Evolutionary conservation across 2,113 vertebrate species (phyloP).

Genomic region (Lampris megalopsis): DNA sequence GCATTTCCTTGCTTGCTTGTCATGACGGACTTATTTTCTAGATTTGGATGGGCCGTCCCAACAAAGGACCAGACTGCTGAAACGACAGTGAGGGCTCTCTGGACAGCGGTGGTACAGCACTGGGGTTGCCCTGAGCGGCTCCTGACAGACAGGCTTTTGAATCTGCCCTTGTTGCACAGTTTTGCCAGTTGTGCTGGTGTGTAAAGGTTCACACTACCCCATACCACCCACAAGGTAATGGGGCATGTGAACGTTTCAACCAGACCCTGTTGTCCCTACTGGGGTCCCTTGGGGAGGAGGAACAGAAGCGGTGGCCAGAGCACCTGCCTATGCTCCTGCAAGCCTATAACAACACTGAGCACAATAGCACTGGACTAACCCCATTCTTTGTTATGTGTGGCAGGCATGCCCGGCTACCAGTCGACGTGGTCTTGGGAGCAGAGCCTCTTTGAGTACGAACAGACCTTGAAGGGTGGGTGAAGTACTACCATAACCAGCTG

Average conservation of each 20-base stretch:
- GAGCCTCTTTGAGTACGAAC: too few species aligned
- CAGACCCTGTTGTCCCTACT: conserved; percentile 6
- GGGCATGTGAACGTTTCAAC: conserved; percentile 13
- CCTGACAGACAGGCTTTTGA: background rate
- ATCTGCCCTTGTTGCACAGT: background rate
- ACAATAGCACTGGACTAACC: background rate
- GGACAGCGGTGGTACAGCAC: background rate
- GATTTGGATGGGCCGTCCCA: background rate
- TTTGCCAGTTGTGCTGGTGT: background rate
- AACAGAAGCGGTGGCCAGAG: background rate
- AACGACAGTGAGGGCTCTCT: background rate
- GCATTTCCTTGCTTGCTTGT: background rate
- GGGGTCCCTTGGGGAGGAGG: background rate
- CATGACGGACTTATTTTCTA: conserved; percentile 8
- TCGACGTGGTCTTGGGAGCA: background rate
- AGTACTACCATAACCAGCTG: background rate
- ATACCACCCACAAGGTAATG: conserved; percentile 14
- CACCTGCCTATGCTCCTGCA: conserved; percentile 2
- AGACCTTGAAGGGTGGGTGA: conserved; percentile 1
- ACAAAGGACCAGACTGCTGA: background rate
- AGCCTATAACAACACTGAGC: conserved; percentile 10
- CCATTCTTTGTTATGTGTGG: background rate
- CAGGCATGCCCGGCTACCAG: background rate
- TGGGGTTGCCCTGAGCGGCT: background rate
- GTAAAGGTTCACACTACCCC: background rate